Percentiles rank a stretch among this genome's conserved stretches.
Conservation (phyloP, 2,113 vertebrate genomes). For the Podarcis cretensis region DNA sequence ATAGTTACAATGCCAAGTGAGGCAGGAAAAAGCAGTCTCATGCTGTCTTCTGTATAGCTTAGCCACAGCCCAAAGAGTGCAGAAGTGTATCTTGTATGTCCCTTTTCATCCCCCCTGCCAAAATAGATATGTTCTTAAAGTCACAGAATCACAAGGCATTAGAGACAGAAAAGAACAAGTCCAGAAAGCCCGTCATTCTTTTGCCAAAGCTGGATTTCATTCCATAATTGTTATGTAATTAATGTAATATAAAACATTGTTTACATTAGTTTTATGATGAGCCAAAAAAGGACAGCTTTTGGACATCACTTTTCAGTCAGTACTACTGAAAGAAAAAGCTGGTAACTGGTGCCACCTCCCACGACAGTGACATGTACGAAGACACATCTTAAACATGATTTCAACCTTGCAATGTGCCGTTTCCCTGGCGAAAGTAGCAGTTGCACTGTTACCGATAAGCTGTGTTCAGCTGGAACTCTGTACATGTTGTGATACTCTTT, state of each 20-base stretch:
- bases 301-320: constrained; percentile 10
- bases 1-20: neutral
- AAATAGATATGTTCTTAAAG: constrained; percentile 18
- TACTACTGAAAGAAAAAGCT: neutral
- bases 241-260: neutral
- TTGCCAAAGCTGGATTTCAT: constrained; percentile 23
- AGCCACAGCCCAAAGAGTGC: neutral
- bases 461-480: no score
- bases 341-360: neutral
- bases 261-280: neutral
- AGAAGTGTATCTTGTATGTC: neutral
- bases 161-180: neutral
- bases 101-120: neutral
- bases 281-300: constrained; percentile 18
- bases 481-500: no score
- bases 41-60: neutral
- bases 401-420: neutral
- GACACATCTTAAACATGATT: neutral
- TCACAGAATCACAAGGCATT: constrained; percentile 31
- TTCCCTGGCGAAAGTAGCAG: neutral
- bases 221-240: constrained; percentile 13
- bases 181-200: constrained; percentile 36
- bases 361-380: neutral
- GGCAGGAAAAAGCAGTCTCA: neutral
- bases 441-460: neutral